A percentile compares a stretch with the other conserved stretches of the same genome.
phyloP scores from a whole-genome alignment of 2,797 vertebrate species.

The Tenualosa ilisha region DNA sequence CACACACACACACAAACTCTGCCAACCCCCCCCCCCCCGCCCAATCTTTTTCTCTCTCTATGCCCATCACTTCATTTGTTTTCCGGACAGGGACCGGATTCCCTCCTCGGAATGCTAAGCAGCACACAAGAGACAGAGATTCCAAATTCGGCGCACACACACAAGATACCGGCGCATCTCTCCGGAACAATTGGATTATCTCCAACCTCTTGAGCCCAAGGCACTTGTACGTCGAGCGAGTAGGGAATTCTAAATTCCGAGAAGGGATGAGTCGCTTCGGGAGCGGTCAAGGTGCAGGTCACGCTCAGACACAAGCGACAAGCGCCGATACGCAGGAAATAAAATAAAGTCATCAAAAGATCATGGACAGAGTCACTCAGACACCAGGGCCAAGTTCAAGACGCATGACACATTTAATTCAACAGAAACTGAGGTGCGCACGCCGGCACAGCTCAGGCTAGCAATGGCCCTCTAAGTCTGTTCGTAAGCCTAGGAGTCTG shows the following conservation, averaged over 20 bases:
- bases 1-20: too few species aligned
- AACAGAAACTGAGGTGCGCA: too few species aligned
- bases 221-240: neutral
- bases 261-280: neutral
- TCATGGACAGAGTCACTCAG: neutral
- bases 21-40: too few species aligned
- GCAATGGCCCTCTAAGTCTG: too few species aligned
- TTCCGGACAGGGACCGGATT: neutral
- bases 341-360: neutral
- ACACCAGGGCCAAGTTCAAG: too few species aligned
- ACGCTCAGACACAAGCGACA: neutral
- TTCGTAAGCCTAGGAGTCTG: too few species aligned
- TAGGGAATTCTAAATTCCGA: neutral
- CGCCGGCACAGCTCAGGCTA: too few species aligned
- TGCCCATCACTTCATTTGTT: neutral
- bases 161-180: neutral
- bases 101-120: neutral
- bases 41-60: too few species aligned
- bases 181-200: neutral
- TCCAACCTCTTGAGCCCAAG: neutral
- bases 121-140: neutral
- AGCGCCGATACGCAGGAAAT: neutral
- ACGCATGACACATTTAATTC: too few species aligned
- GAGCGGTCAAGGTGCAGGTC: neutral
- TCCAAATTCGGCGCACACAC: neutral